Evolutionary conservation across 2,113 vertebrate species (phyloP), one percentile per base, ranked within the genome.

Genomic region (Prietella phreatophila): DNA sequence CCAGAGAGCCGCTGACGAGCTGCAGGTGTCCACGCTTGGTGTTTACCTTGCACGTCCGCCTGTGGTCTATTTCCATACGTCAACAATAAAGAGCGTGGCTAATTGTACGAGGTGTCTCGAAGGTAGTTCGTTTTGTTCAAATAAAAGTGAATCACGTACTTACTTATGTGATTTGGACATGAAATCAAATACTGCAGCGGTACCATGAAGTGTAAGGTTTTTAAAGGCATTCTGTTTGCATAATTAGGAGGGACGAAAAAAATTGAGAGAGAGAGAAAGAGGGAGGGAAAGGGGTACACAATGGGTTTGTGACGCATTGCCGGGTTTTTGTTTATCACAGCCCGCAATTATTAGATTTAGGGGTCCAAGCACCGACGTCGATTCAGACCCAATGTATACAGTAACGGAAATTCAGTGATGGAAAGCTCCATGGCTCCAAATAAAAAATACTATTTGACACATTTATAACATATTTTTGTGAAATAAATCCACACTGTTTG

Each of bases 1-100:
- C 87, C 83, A 65, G 82, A 82, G 55, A 73, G 42, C 61, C 50
- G 80, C 76, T 90, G 90, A 91, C 20, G 73, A 88, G 61, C 84
- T 79, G 82, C 88, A 89, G 86, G 36, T 53, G 56, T 88, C 39
- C 80, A 63, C 71, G 50, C 60, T 11, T 42, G n/a, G 20, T 86
- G 82, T 89, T 91, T 89, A 88, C 83, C 73, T 83, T 78, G 42
- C 55, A 58, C 55, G 56, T 82, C 5, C 50, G 73, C 79, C 42
- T 1, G 15, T 11, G 22, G 27, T 85, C 83, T 36, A 63, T 42
- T 58, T 50, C 58, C 36, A 27, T 71, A 25, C 78, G 22, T 71
- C 61, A 86, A 86, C 63, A 80, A 63, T 55, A 84, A 1, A 33
- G 78, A 84, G 19, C 20, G 36, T 10, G 27, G 5, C 47, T 67